Conservation (phyloP, 2,888 invertebrate species). For the Temnothorax rugatulus region DNA sequence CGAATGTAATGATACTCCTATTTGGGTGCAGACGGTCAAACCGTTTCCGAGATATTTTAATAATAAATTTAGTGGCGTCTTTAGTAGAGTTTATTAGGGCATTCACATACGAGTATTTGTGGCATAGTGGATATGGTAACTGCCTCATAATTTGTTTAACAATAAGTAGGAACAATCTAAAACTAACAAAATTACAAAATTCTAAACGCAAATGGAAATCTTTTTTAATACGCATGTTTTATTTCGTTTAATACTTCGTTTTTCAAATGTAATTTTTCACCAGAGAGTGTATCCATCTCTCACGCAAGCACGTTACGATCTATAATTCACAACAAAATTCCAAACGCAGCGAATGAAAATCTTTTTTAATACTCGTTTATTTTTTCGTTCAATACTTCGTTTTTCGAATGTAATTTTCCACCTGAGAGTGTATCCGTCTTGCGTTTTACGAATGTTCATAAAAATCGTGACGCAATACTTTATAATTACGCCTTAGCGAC, state of each 20-base stretch:
- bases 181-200: no score
- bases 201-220: background rate
- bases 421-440: background rate
- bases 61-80: no score
- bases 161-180: no score
- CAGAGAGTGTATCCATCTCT: background rate
- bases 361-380: background rate
- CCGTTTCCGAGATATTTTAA: no score
- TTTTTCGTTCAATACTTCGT: background rate
- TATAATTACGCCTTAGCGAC: constrained; percentile 21
- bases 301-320: background rate
- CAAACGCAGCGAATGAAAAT: background rate
- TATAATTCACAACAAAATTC: background rate
- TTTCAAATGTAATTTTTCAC: background rate
- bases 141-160: no score
- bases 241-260: background rate
- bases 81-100: no score
- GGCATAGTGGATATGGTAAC: no score
- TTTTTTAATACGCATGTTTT: no score
- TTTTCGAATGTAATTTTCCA: background rate
- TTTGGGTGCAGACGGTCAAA: no score
- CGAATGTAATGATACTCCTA: no score
- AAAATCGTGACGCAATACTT: background rate
- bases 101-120: no score
- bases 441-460: background rate